A percentile compares a stretch with the other conserved stretches of the same genome.
These are phyloP conservation scores for Entelurus aequoreus DNA, from an alignment of 2,113 vertebrate species.

Conservation along the genomic window DNA sequence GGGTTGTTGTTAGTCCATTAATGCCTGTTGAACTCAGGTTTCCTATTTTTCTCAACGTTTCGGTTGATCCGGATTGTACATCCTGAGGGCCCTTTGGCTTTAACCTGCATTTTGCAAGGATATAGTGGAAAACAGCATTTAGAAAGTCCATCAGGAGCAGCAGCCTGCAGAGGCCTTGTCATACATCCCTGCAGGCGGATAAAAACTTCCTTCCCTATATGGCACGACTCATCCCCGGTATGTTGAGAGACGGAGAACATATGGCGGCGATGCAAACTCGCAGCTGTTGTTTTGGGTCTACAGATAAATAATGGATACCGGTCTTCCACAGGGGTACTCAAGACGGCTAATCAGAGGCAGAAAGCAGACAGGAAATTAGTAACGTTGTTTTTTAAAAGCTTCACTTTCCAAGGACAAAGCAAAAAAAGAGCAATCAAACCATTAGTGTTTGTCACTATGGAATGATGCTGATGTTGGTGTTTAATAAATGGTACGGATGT, in stretches of 20 bases:
- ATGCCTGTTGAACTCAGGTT: no score
- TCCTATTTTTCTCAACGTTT: no score
- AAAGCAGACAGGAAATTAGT: slow-evolving; percentile 61
- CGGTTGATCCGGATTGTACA: no score
- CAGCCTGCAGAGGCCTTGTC: slow-evolving; percentile 15
- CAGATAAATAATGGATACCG: slow-evolving; percentile 69
- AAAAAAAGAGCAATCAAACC: slow-evolving; percentile 42
- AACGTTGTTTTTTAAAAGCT: slow-evolving; percentile 56
- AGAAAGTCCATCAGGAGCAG: slow-evolving; percentile 28
- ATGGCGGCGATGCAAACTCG: slow-evolving; percentile 64
- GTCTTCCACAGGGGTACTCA: slow-evolving; percentile 60
- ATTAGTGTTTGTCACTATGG: slow-evolving; percentile 44
- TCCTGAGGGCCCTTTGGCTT: not conserved
- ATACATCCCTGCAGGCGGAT: slow-evolving; percentile 48
- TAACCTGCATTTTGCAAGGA: slow-evolving; percentile 19
- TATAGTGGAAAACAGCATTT: slow-evolving; percentile 17
- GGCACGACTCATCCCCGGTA: slow-evolving; percentile 44
- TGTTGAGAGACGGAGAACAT: slow-evolving; percentile 55
- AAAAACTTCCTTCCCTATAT: slow-evolving; percentile 42
- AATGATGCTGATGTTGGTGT: slow-evolving; percentile 50
- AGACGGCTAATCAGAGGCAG: slow-evolving; percentile 65
- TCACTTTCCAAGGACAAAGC: slow-evolving; percentile 59
- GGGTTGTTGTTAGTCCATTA: no score
- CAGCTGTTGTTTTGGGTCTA: slow-evolving; percentile 66
- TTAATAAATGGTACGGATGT: slow-evolving; percentile 21